Base-by-base conservation (phyloP, 2,113 vertebrate genomes). In the Sinocyclocheilus anophthalmus region DNA sequence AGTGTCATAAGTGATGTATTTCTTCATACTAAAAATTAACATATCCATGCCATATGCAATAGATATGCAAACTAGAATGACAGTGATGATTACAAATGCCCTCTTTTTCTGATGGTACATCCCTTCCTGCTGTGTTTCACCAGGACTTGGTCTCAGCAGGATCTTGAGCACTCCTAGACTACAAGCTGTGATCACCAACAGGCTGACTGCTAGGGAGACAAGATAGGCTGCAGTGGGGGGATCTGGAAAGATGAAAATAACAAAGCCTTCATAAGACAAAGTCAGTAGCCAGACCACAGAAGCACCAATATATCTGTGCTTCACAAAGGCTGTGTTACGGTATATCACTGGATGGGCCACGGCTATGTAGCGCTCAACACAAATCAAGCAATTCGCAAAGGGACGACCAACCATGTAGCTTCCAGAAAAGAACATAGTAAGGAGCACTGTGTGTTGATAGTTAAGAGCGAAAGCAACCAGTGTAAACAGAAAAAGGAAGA, bases 31-130 rank as follows among this genome's bases (percentile, higher is more conserved):
- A 3, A 13, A 22, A 45, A 65, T 1, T 1, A 59, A 30, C 9
- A 50, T 7, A 78, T 75, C 26, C 42, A 83, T 48, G 4, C 12
- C 69, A 50, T 79, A 85, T 61, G 30, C 18, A 73, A 76, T 1
- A 39, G 59, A 50, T 57, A 75, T 63, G 20, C 72, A 37, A 57
- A 87, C n/a, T 42, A 78, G 86, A 26, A 50, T 75, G 20, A 59
- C 53, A n/a, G 76, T 70, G 50, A 87, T 70, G 6, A 39, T 84
- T n/a, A 18, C 18, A 45, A 84, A 80, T 18, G 82, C 63, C 24
- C 59, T 67, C 48, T 84, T 84, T 53, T 84, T 85, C 83, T 81
- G 76, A 0, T 5, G 42, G 10, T 85, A n/a, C 76, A 42, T 53
- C 0, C 24, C 20, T 48, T 79, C 75, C 11, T 42, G 85, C 22